Evolutionary conservation across 2,888 invertebrate species (phyloP).

Genomic region (Ochropacha duplaris): DNA sequence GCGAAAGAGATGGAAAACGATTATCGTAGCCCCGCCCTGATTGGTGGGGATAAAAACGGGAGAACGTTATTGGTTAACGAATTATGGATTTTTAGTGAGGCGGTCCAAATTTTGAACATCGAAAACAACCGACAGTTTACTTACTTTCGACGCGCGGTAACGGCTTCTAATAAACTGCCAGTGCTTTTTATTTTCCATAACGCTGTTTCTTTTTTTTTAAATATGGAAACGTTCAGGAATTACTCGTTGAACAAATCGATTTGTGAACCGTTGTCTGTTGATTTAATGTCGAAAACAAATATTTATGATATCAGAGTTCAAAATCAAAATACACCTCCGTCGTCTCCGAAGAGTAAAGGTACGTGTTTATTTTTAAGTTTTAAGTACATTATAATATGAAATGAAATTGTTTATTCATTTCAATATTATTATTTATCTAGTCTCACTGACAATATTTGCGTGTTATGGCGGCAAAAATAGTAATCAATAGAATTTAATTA

Average conservation of each 20-base stretch:
- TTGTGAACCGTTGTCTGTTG: constrained; percentile 50
- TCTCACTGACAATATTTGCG: no score
- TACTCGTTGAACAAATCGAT: constrained; percentile 44
- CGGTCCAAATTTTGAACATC: constrained; percentile 36
- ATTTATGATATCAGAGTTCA: constrained; percentile 36
- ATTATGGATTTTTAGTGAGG: constrained; percentile 78
- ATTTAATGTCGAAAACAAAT: constrained; percentile 48
- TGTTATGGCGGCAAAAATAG: no score
- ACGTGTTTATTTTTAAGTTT: constrained; percentile 24
- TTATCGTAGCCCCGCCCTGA: constrained; percentile 66
- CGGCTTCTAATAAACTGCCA: constrained; percentile 21
- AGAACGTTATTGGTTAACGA: constrained; percentile 67
- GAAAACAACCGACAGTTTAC: constrained; percentile 68
- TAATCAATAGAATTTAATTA: no score
- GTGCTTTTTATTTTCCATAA: constrained; percentile 18
- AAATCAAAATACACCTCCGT: constrained; percentile 55
- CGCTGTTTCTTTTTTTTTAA: constrained; percentile 15
- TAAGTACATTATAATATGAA: no score
- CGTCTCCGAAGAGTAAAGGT: constrained; percentile 72
- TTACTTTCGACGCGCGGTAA: constrained; percentile 51
- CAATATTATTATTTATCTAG: no score
- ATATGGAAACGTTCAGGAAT: constrained; percentile 51
- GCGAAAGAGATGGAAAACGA: constrained; percentile 64
- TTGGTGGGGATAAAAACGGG: constrained; percentile 64
- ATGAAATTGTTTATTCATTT: no score